Base-by-base conservation (phyloP, 2,888 invertebrate species). In the Platerodrilus igneus region DNA sequence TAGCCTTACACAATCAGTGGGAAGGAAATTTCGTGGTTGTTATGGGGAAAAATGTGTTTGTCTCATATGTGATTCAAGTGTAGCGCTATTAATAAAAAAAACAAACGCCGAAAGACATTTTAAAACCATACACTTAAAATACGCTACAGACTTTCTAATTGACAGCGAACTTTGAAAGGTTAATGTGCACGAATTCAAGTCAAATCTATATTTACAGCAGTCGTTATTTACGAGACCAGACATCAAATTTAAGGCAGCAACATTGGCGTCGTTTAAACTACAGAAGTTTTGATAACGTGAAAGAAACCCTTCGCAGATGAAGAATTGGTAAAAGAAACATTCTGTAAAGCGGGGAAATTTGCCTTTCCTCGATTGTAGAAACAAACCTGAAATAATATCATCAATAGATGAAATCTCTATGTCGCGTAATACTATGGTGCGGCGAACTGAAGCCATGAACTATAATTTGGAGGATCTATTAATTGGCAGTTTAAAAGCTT, bases 151-250 rank as follows among this genome's bases (percentile, higher is more conserved):
- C n/a, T n/a, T n/a, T n/a, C n/a, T n/a, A n/a, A n/a, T n/a, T n/a
- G n/a, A n/a, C 22, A 22, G 77, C 75, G 22, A 22, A 22, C 22
- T n/a, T 22, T 10, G 22, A 22, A n/a, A 22, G 10, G n/a, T n/a
- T 22, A 22, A 22, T 7, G n/a, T 22, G 22, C 22, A 4, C 10
- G 4, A 22, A 22, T 22, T 22, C 4, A 22, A 22, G n/a, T 22
- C 22, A n/a, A 22, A 22, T 22, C 22, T 22, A 22, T 10, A 22
- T 22, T 22, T n/a, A 22, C 22, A 22, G 9, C 22, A 22, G 22
- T 22, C 22, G 22, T 22, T 22, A 22, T 22, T 22, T n/a, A 22
- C 22, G 9, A 22, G 10, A n/a, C 5, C 3, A 22, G 9, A 10
- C 22, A 4, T 4, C 22, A 22, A 22, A 22, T 4, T 10, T n/a